phyloP scores from a whole-genome alignment of 2,797 vertebrate genomes.

The Craterocephalus amniculus region DNA sequence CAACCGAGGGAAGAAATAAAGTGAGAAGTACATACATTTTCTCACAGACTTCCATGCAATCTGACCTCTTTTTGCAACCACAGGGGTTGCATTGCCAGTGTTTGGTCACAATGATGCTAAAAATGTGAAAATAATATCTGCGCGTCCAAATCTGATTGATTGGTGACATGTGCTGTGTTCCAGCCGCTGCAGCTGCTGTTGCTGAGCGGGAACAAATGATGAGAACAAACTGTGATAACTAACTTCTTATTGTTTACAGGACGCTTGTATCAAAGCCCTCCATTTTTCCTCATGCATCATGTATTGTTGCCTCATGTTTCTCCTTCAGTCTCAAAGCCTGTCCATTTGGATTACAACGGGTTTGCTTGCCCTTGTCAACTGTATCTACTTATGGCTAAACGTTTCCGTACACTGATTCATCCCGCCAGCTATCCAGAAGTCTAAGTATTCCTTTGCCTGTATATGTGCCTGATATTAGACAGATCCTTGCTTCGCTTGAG shows the following conservation, averaged over 20 bases:
- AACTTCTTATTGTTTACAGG: not conserved
- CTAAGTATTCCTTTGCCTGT: not conserved
- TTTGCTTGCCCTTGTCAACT: not conserved
- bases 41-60: not conserved
- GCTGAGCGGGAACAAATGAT: not conserved
- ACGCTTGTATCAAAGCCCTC: not conserved
- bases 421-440: not conserved
- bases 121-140: conserved; percentile 2
- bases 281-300: not conserved
- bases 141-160: not conserved
- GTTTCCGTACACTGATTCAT: not conserved
- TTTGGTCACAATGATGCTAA: not conserved
- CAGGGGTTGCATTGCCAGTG: not conserved
- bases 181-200: not conserved
- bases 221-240: not conserved
- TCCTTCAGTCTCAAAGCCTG: not conserved
- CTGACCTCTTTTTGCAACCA: not conserved
- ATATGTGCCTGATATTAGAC: conserved; percentile 5
- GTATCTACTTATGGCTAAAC: not conserved
- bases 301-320: not conserved
- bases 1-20: not conserved
- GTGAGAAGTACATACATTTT: not conserved
- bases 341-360: not conserved
- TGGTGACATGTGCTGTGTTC: not conserved
- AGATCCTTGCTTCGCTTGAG: not conserved